Evolutionary conservation across 30 jellyfish, hydroid and myxozoan species (phyloP).

Genomic region (Sanderia malayensis): DNA sequence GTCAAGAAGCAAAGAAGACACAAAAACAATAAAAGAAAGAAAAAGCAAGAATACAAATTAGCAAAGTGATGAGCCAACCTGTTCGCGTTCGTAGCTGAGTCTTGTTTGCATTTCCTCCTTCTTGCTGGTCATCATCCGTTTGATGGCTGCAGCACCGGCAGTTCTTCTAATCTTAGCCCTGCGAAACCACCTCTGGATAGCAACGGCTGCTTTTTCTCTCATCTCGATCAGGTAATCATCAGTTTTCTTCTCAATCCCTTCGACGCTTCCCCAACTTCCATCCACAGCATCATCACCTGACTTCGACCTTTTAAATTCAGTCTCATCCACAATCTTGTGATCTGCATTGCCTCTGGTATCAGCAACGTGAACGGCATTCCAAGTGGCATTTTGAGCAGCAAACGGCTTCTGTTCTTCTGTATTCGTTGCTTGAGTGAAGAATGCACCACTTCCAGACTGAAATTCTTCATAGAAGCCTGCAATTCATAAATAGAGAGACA

Average conservation of each 20-base stretch:
- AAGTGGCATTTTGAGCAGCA: too few relatives aligned
- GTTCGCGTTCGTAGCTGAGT: constrained; percentile 62
- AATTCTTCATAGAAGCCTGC: not conserved
- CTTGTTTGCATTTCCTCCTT: constrained; percentile 72
- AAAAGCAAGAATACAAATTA: too few relatives aligned
- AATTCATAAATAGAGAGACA: too few relatives aligned
- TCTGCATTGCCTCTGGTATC: not conserved
- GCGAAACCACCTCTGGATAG: constrained; percentile 85
- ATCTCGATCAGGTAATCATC: constrained; percentile 53
- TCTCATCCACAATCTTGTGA: not conserved
- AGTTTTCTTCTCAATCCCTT: constrained; percentile 59
- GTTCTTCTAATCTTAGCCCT: constrained; percentile 49
- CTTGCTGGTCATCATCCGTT: constrained; percentile 79
- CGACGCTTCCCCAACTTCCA: constrained; percentile 73
- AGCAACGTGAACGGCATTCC: not conserved
- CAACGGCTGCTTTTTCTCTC: constrained; percentile 78
- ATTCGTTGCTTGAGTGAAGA: not conserved
- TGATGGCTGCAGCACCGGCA: constrained; percentile 89
- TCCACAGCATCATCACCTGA: constrained; percentile 10
- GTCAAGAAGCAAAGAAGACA: too few relatives aligned
- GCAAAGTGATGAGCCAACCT: constrained; percentile 37
- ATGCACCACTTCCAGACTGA: not conserved
- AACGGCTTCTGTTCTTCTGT: not conserved
- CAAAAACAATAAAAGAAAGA: too few relatives aligned
- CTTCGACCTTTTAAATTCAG: not conserved